Conservation (phyloP, 2,888 invertebrate genomes). For the Tryphoninae sp. region DNA sequence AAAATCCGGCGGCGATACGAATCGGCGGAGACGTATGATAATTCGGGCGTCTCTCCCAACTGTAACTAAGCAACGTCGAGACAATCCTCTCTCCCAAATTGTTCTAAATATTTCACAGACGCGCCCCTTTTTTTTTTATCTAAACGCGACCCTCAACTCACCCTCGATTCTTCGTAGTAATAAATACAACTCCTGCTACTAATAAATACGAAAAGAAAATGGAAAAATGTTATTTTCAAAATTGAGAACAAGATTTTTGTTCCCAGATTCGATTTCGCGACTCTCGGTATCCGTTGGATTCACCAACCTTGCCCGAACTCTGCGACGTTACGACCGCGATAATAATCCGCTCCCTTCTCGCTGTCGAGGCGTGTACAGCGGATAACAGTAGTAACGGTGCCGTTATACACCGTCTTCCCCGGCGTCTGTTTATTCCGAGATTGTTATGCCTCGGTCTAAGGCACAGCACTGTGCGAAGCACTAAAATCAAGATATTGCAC, state of each 20-base stretch:
- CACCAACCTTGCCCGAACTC: not conserved
- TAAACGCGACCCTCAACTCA: too few species aligned
- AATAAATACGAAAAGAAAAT: too few species aligned
- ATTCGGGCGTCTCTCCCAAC: slow-evolving; percentile 9
- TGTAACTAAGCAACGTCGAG: not conserved
- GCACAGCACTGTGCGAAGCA: slow-evolving; percentile 20
- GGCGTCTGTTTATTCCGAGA: slow-evolving; percentile 39
- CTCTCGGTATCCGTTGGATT: not conserved
- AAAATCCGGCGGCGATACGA: slow-evolving; percentile 27
- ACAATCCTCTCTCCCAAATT: not conserved
- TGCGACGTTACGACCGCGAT: slow-evolving; percentile 3
- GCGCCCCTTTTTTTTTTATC: not conserved
- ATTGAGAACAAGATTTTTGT: too few species aligned
- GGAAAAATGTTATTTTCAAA: too few species aligned
- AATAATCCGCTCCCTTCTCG: slow-evolving; percentile 20
- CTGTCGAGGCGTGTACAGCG: not conserved
- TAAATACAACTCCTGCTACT: too few species aligned
- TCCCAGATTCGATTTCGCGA: not conserved
- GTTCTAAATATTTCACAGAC: slow-evolving; percentile 1
- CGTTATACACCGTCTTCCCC: slow-evolving; percentile 27
- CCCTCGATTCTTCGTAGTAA: too few species aligned
- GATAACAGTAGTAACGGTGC: not conserved
- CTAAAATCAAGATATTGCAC: slow-evolving; percentile 62
- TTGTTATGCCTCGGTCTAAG: slow-evolving; percentile 41
- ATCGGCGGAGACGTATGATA: slow-evolving; percentile 34